Base-by-base conservation (phyloP, 2,888 invertebrate species). In the Lasioglossum marginatum region DNA sequence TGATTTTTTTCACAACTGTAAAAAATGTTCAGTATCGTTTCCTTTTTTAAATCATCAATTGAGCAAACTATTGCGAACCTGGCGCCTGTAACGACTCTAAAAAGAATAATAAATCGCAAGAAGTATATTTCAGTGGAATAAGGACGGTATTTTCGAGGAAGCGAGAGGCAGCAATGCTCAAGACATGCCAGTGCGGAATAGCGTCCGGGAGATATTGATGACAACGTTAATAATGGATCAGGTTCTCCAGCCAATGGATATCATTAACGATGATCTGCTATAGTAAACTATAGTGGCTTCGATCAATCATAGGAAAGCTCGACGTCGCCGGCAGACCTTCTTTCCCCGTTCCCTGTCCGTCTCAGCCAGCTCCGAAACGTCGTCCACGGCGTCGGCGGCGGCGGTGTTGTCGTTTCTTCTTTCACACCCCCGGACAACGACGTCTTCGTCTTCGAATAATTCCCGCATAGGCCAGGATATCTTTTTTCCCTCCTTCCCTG, bases 221-320 rank as follows among this genome's bases (percentile, higher is more conserved):
- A 89, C 86, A 90, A 82, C 89, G 89, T 90, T 90, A 90, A 91
- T 91, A 91, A 91, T 89, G 88, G 91, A 91, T 91, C 90, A 84
- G 88, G 83, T 91, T 91, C 81, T 85, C 85, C 82, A 73, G 82
- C 85, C 87, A 88, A 91, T 91, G 88, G 91, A 91, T 91, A 90
- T 91, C 91, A 88, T 91, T 91, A 91, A 91, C 91, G 91, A 91
- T 91, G 87, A 91, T 91, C 90, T 80, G 86, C 88, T 81, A 87
- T 87, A 86, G 87, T 66, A 77, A 85, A 84, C 83, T 85, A 87
- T 85, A 87, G 86, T 87, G 87, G 89, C 80, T 90, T 92, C 92
- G 92, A 92, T 92, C 92, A 92, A 92, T 92, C 92, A 92, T 91
- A 86, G 89, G 88, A 88, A 90, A 92, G 89, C 86, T 86, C 90